Conservation (phyloP, 2,888 invertebrate species). For the Melanchra persicariae region DNA sequence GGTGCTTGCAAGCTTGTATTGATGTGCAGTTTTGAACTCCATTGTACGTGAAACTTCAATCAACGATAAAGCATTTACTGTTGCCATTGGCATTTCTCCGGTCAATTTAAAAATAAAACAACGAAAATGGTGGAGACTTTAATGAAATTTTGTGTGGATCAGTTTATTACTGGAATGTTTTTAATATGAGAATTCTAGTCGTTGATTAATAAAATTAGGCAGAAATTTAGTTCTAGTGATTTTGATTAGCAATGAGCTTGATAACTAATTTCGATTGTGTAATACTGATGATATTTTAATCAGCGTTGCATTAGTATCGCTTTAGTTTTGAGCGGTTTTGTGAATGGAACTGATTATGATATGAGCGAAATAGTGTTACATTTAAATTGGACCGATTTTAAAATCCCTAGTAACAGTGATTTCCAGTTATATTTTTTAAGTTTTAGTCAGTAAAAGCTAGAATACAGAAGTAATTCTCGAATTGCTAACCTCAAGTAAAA, state of each 20-base stretch:
- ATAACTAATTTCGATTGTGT: slow-evolving; percentile 16
- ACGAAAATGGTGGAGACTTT: background rate
- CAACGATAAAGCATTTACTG: too few relatives aligned
- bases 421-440: too few relatives aligned
- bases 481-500: background rate
- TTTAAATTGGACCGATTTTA: too few relatives aligned
- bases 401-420: too few relatives aligned
- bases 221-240: background rate
- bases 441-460: too few relatives aligned
- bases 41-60: too few relatives aligned
- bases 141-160: background rate
- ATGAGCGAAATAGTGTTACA: too few relatives aligned
- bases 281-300: background rate
- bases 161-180: background rate
- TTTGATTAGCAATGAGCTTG: background rate
- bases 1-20: too few relatives aligned
- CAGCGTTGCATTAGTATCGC: background rate
- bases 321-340: background rate
- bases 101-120: slow-evolving; percentile 6
- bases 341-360: background rate
- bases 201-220: background rate
- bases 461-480: background rate
- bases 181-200: background rate
- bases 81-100: too few relatives aligned
- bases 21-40: too few relatives aligned